Percentiles rank a stretch among this genome's conserved stretches.
Conservation (phyloP, 1,140 invertebrate species). For the Bombus pyrosoma region DNA sequence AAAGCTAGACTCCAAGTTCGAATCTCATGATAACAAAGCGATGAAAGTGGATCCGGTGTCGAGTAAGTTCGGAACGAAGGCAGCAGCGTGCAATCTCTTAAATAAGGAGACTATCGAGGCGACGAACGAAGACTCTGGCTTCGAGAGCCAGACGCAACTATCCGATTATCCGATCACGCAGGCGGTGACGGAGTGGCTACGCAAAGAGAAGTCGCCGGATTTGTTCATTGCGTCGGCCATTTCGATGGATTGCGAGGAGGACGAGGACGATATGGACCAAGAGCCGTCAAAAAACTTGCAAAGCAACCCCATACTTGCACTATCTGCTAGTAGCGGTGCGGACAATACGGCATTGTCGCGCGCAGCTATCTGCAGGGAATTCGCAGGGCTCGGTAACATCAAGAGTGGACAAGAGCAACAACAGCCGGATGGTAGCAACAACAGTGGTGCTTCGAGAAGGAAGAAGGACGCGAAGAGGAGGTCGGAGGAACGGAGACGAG, state of each 20-base stretch:
- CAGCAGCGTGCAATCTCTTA: slow-evolving; percentile 35
- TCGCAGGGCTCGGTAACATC: slow-evolving; percentile 73
- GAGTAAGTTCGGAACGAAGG: slow-evolving; percentile 24
- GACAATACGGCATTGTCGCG: slow-evolving; percentile 71
- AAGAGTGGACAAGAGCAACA: slow-evolving; percentile 38
- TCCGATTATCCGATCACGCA: slow-evolving; percentile 77
- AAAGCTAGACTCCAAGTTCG: background rate
- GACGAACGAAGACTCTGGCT: slow-evolving; percentile 75
- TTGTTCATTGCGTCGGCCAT: slow-evolving; percentile 64
- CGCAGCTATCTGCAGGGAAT: slow-evolving; percentile 74
- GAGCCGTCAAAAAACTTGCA: slow-evolving; percentile 83
- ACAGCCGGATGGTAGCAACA: slow-evolving; percentile 16
- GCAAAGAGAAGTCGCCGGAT: slow-evolving; percentile 74
- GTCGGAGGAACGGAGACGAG: slow-evolving; percentile 42
- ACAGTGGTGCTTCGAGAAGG: slow-evolving; percentile 27
- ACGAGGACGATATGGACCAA: slow-evolving; percentile 63
- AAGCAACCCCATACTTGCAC: slow-evolving; percentile 84
- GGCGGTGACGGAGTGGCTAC: slow-evolving; percentile 81
- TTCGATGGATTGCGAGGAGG: slow-evolving; percentile 64
- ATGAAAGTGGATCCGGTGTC: slow-evolving; percentile 38
- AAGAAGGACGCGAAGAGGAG: slow-evolving; percentile 44
- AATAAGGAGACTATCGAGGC: slow-evolving; percentile 51
- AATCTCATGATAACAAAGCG: background rate
- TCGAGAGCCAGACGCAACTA: slow-evolving; percentile 71
- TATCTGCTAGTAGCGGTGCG: slow-evolving; percentile 81